Base-by-base conservation (phyloP, 1,140 invertebrate genomes). In the Drosophila erecta region DNA sequence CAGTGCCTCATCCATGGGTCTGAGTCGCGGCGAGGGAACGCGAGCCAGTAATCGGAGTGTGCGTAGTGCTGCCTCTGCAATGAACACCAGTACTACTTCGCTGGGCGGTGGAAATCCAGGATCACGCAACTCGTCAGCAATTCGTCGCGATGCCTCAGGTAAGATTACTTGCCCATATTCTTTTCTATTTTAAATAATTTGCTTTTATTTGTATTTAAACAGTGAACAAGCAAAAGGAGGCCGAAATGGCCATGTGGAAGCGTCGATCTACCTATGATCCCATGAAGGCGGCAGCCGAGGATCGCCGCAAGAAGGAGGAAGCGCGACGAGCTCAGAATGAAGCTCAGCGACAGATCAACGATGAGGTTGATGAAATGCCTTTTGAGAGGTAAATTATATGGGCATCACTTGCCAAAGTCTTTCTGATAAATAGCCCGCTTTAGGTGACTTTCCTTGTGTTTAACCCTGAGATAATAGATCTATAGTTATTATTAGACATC, bases 181-280 rank as follows among this genome's bases (percentile, higher is more conserved):
- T 7, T n/a, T 8, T 0, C 10, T 20, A 11, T 2, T 33, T 10
- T 0, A 15, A 41, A 11, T 8, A 6, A 37, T 41, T 24, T 11
- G 10, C 2, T 44, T 4, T 35, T 37, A 38, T 35, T 8, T 1
- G 20, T 14, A n/a, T 46, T n/a, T 7, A 15, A 49, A 14, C 75
- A 93, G 93, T 92, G 43, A 49, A 92, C 93, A 94, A 94, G 85
- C 94, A 95, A 93, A 95, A 95, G 91, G 96, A 97, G 92, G 95
- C 96, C 44, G 97, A 98, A 90, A 95, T 97, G 93, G 96, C 97
- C 90, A 98, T 98, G 93, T 98, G 97, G 97, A 97, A 97, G 89
- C 93, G 97, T 61, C 93, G 97, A 62, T 97, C 97, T 84, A 97
- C 95, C 78, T 98, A 98, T 92, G 97, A 98, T 93, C 97, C 97